These are phyloP conservation scores for Xanthia togata DNA, from an alignment of 2,888 invertebrate species.

Conservation along the genomic window DNA sequence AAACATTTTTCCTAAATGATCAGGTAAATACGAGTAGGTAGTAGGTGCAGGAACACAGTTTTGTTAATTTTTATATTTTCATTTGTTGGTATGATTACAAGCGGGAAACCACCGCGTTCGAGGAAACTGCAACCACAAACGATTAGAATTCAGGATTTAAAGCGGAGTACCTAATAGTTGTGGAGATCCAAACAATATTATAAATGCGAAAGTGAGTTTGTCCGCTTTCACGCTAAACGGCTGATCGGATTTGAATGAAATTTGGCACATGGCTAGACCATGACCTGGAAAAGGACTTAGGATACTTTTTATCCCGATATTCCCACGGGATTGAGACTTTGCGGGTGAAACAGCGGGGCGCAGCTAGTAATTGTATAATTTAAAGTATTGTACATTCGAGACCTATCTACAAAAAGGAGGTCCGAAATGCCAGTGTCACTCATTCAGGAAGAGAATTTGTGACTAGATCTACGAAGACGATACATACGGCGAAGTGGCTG, in stretches of 20 bases:
- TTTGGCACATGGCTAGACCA: too few species aligned
- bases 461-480: neutral
- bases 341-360: too few species aligned
- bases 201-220: too few species aligned
- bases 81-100: neutral
- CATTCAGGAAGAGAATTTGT: neutral
- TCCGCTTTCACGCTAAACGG: too few species aligned
- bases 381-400: neutral
- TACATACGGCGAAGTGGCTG: neutral
- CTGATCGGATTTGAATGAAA: too few species aligned
- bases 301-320: too few species aligned
- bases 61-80: neutral
- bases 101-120: neutral
- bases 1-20: neutral
- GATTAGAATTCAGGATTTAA: constrained; percentile 28
- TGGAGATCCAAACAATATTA: neutral
- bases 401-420: neutral
- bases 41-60: neutral
- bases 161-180: neutral
- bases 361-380: neutral
- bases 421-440: neutral
- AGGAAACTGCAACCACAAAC: constrained; percentile 3
- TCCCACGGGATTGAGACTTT: too few species aligned
- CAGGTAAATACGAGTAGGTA: too few species aligned
- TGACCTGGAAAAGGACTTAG: too few species aligned